Conservation (phyloP, 1,140 invertebrate genomes). For the Drosophila subpulchrella region DNA sequence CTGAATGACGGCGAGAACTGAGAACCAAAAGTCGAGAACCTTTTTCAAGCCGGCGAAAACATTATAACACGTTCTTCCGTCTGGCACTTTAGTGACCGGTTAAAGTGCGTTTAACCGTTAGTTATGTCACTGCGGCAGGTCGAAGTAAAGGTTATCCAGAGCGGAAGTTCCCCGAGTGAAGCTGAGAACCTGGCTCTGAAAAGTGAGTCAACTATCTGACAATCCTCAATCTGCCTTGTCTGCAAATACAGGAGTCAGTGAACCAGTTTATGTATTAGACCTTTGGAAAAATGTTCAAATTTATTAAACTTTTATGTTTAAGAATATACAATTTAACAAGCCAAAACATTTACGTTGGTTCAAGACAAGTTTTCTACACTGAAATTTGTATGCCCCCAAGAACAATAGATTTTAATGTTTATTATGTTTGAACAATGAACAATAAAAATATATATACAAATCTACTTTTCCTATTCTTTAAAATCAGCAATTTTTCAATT, state of each 20-base stretch:
- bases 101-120: constrained; percentile 77
- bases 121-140: constrained; percentile 66
- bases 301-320: neutral
- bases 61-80: constrained; percentile 38
- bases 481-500: too few species aligned
- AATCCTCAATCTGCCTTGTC: neutral
- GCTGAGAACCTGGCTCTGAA: constrained; percentile 28
- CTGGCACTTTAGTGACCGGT: constrained; percentile 33
- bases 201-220: constrained; percentile 11
- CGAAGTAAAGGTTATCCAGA: constrained; percentile 51
- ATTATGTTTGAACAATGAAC: too few species aligned
- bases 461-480: too few species aligned
- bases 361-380: too few species aligned
- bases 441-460: too few species aligned
- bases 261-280: neutral
- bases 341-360: too few species aligned
- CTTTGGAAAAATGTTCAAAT: neutral
- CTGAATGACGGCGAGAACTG: constrained; percentile 51
- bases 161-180: constrained; percentile 50
- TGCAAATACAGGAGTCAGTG: neutral
- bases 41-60: constrained; percentile 28
- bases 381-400: too few species aligned
- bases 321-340: too few species aligned
- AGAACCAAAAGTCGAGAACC: constrained; percentile 24
- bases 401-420: too few species aligned